Conservation (phyloP, 2,113 vertebrate genomes). For the Catagonus wagneri region DNA sequence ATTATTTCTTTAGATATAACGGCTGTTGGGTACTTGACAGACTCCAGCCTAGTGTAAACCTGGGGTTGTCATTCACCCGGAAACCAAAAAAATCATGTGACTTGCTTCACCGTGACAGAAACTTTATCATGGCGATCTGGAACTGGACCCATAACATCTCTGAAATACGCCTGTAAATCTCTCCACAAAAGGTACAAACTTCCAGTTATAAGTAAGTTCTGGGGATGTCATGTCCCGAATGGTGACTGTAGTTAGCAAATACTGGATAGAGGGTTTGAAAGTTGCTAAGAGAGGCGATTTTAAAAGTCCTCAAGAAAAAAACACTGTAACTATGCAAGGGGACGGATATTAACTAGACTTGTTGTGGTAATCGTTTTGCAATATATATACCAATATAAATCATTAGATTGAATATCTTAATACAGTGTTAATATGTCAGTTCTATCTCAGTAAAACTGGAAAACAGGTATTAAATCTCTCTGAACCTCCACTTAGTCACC, state of each 20-base stretch:
- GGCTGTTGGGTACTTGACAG: background rate
- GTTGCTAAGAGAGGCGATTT: background rate
- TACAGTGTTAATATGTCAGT: background rate
- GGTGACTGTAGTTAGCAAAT: background rate
- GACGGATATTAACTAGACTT: background rate
- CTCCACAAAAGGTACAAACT: background rate
- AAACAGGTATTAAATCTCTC: background rate
- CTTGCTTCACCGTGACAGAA: background rate
- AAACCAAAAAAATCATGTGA: background rate
- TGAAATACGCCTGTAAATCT: background rate
- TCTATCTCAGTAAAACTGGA: background rate
- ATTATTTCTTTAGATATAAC: background rate
- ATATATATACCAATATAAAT: background rate
- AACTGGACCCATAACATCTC: background rate
- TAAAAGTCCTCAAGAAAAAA: background rate
- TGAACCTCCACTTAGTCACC: background rate
- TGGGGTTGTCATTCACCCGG: too few relatives aligned
- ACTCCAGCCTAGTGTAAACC: background rate
- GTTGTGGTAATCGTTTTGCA: background rate
- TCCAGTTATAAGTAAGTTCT: background rate
- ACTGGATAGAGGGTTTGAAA: background rate
- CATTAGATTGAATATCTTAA: background rate
- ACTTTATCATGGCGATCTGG: background rate
- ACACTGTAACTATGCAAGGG: background rate
- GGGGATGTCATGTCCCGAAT: too few relatives aligned